phyloP scores from a whole-genome alignment of 2,888 invertebrate species.

The Conomelus anceps region DNA sequence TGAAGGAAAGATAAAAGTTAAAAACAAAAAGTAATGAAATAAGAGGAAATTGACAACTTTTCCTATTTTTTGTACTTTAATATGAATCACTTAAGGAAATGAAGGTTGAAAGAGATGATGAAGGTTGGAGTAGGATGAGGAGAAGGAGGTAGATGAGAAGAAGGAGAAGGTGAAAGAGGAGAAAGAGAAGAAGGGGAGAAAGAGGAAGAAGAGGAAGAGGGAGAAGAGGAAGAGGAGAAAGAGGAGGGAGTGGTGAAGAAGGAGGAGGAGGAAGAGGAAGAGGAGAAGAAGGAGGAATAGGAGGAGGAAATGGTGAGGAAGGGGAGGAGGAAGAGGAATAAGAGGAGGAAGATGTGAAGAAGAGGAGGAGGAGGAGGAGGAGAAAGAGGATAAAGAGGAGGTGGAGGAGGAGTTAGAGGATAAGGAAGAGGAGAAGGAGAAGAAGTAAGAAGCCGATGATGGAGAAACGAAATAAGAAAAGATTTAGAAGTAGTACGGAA shows the following conservation, averaged over 20 bases:
- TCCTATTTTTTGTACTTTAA: too few species aligned
- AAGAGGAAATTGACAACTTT: too few species aligned
- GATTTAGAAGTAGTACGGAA: too few species aligned
- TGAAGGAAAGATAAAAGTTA: too few species aligned
- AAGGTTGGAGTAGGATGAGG: neutral
- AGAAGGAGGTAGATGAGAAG: too few species aligned
- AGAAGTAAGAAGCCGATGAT: too few species aligned
- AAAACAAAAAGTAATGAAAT: too few species aligned
- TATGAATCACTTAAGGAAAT: too few species aligned
- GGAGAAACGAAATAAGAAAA: too few species aligned
- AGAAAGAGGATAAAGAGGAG: neutral
- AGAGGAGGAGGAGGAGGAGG: neutral
- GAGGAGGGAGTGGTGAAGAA: neutral
- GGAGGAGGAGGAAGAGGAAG: neutral
- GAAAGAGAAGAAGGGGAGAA: neutral
- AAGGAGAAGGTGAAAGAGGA: neutral
- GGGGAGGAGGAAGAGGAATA: neutral
- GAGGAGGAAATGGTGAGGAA: neutral
- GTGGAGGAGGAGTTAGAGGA: too few species aligned
- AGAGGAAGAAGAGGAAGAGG: neutral
- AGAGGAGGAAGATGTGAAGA: neutral
- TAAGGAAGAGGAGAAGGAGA: too few species aligned
- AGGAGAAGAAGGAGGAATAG: neutral
- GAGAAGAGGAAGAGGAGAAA: neutral
- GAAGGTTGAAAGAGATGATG: neutral